Evolutionary conservation across 2,888 invertebrate genomes (phyloP).

Genomic region (Xanthorhoe designata): DNA sequence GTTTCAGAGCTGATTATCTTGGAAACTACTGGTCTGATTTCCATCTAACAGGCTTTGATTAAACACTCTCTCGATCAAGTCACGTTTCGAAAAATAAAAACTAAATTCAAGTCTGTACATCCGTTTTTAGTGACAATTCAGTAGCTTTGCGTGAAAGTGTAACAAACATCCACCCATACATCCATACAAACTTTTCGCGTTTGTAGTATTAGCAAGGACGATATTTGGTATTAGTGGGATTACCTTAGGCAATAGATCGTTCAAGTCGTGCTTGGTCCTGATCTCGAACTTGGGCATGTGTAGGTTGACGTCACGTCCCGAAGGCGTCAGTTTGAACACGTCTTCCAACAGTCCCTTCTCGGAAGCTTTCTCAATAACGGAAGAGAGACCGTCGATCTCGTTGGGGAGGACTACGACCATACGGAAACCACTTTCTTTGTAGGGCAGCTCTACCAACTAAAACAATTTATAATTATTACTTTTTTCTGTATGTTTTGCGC

Average conservation of each 20-base stretch:
- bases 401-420: slow-evolving; percentile 65
- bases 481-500: background rate
- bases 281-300: slow-evolving; percentile 65
- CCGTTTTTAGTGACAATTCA: too few relatives aligned
- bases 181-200: too few relatives aligned
- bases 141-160: too few relatives aligned
- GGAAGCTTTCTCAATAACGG: slow-evolving; percentile 57
- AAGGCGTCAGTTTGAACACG: slow-evolving; percentile 51
- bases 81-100: too few relatives aligned
- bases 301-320: slow-evolving; percentile 50
- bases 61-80: too few relatives aligned
- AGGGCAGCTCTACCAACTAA: slow-evolving; percentile 66
- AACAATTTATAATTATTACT: background rate
- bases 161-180: too few relatives aligned
- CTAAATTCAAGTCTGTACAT: too few relatives aligned
- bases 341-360: slow-evolving; percentile 56
- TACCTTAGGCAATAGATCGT: slow-evolving; percentile 61
- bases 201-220: too few relatives aligned
- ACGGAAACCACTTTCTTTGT: slow-evolving; percentile 63
- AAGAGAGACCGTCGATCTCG: slow-evolving; percentile 57
- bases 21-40: too few relatives aligned
- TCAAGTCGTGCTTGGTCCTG: slow-evolving; percentile 55
- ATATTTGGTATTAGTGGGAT: background rate
- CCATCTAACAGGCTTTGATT: too few relatives aligned
- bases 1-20: too few relatives aligned